Evolutionary conservation across 2,888 invertebrate species (phyloP).

Genomic region (Amphiduros pacificus): DNA sequence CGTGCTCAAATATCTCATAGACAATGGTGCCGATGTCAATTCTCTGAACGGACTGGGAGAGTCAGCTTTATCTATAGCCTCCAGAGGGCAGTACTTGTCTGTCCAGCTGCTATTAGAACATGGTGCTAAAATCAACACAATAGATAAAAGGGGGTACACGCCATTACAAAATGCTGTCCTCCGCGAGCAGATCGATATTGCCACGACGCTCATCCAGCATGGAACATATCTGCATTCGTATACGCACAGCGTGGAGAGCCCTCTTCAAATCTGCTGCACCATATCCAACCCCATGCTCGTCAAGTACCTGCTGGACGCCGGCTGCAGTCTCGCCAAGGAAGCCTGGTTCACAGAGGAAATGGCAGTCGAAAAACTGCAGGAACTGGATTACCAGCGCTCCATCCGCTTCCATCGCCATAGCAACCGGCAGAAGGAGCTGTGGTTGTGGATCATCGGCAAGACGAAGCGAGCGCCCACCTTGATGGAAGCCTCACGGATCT

Average conservation of each 20-base stretch:
- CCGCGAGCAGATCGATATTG: conserved; percentile 24
- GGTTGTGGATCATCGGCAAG: conserved; percentile 21
- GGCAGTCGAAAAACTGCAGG: conserved; percentile 13
- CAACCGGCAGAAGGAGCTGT: conserved; percentile 17
- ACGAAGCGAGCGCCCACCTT: conserved; percentile 11
- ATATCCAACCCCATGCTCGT: conserved; percentile 26
- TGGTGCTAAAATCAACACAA: conserved; percentile 19
- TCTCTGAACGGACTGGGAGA: conserved; percentile 18
- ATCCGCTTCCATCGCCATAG: conserved; percentile 13
- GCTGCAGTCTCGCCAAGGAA: conserved; percentile 16
- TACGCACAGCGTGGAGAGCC: conserved; percentile 17
- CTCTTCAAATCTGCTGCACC: conserved; percentile 21
- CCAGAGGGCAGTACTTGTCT: conserved; percentile 21
- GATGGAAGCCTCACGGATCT: conserved; percentile 9
- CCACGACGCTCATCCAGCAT: conserved; percentile 23
- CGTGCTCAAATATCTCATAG: conserved; percentile 22
- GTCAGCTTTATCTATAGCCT: conserved; percentile 22
- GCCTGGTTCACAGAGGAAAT: conserved; percentile 20
- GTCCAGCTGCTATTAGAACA: conserved; percentile 23
- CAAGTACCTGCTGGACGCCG: conserved; percentile 25
- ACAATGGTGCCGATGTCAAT: conserved; percentile 23
- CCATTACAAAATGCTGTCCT: conserved; percentile 25
- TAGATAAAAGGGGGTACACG: conserved; percentile 23
- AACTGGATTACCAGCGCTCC: conserved; percentile 20
- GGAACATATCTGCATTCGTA: conserved; percentile 19